Percentiles rank a stretch among this genome's conserved stretches.
phyloP scores from a whole-genome alignment of 1,140 invertebrate species.

The Megalopta genalis region DNA sequence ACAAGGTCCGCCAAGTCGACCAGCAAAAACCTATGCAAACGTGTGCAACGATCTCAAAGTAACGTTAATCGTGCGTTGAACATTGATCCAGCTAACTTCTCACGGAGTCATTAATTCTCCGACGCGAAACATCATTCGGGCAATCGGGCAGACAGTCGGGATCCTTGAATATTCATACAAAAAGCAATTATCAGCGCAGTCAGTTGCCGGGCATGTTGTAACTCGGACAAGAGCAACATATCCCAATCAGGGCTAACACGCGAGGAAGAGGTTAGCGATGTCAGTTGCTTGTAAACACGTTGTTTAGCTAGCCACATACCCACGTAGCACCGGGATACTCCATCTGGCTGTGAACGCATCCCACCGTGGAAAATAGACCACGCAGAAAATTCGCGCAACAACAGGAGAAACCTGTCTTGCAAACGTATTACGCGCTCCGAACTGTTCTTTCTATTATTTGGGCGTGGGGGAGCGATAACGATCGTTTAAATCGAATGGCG shows the following conservation, averaged over 20 bases:
- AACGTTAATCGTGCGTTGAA: no score
- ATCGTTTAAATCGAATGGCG: neutral
- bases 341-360: slow-evolving; percentile 34
- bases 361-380: slow-evolving; percentile 32
- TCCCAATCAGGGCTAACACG: slow-evolving; percentile 58
- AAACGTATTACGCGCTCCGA: neutral
- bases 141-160: neutral
- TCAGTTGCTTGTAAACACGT: slow-evolving; percentile 62
- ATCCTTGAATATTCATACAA: slow-evolving; percentile 33
- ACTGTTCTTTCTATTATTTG: neutral
- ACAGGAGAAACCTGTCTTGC: neutral
- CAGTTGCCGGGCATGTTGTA: slow-evolving; percentile 49
- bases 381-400: slow-evolving; percentile 10
- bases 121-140: neutral
- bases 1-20: no score
- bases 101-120: neutral
- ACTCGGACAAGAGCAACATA: slow-evolving; percentile 39
- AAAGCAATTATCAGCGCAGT: slow-evolving; percentile 61
- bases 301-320: slow-evolving; percentile 51
- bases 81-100: neutral
- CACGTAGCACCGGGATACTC: slow-evolving; percentile 20
- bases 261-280: slow-evolving; percentile 54
- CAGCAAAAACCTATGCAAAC: no score
- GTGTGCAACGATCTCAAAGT: no score
- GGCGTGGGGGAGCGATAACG: neutral